phyloP scores from a whole-genome alignment of 2,888 invertebrate genomes.

The Lepeophtheirus nordmannii region DNA sequence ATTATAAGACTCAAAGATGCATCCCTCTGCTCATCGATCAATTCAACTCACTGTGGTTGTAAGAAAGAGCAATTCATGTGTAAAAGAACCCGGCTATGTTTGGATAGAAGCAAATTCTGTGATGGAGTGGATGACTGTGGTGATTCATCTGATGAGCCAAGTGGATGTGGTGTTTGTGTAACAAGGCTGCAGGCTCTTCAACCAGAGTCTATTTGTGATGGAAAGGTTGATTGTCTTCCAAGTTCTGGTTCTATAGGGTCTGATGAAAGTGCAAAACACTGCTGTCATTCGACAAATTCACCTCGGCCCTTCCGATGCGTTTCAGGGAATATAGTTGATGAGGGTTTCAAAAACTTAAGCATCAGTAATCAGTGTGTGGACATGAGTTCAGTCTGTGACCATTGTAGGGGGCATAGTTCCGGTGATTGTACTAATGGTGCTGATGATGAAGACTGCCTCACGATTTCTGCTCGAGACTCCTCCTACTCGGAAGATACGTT shows the following conservation, averaged over 20 bases:
- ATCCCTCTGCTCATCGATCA: constrained; percentile 1
- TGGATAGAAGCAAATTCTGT: constrained; percentile 7
- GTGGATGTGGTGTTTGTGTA: not conserved
- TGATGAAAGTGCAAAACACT: constrained; percentile 7
- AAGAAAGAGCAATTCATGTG: constrained; percentile 2
- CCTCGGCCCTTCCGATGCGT: not conserved
- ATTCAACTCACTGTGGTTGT: constrained; percentile 15
- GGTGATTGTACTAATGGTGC: constrained; percentile 15
- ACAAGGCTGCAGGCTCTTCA: not conserved
- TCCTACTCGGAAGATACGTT: not conserved
- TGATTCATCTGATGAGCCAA: constrained; percentile 15
- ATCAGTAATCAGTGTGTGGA: constrained; percentile 5
- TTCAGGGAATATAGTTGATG: not conserved
- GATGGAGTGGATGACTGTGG: constrained; percentile 18
- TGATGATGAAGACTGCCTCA: constrained; percentile 14
- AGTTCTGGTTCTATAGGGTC: not conserved
- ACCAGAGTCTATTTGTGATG: constrained; percentile 1
- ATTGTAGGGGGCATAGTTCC: not conserved
- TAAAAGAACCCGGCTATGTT: not conserved
- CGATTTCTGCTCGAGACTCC: constrained; percentile 7
- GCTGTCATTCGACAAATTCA: not conserved
- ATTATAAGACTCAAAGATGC: not conserved
- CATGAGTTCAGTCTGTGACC: constrained; percentile 3
- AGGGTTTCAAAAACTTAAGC: not conserved
- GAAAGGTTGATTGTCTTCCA: not conserved